Evolutionary conservation across 2,113 vertebrate species (phyloP).

Genomic region (Oncorhynchus clarkii): DNA sequence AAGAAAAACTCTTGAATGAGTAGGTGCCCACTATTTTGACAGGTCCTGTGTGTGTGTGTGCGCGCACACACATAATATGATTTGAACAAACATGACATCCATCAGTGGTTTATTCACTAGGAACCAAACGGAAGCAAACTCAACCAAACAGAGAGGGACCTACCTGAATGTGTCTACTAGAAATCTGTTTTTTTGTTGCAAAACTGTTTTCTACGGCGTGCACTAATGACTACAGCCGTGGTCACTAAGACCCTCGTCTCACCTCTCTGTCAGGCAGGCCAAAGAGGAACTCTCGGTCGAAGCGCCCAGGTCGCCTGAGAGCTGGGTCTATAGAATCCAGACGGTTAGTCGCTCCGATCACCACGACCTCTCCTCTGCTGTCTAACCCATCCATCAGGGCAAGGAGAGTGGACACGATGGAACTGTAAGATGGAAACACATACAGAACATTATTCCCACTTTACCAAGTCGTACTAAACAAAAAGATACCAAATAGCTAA

Average conservation of each 20-base stretch:
- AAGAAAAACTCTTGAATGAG: too few species aligned
- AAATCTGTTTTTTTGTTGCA: too few species aligned
- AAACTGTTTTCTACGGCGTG: too few species aligned
- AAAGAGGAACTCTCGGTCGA: conserved; percentile 94
- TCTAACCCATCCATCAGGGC: conserved; percentile 94
- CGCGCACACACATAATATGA: too few species aligned
- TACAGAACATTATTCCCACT: not conserved
- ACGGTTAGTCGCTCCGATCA: conserved; percentile 94
- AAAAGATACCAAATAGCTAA: not conserved
- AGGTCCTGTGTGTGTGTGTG: too few species aligned
- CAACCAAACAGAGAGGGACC: too few species aligned
- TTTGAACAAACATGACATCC: too few species aligned
- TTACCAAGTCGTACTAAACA: not conserved
- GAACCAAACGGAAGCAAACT: too few species aligned
- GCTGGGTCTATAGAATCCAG: conserved; percentile 94
- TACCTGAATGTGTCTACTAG: too few species aligned
- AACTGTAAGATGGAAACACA: conserved; percentile 68
- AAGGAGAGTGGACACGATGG: conserved; percentile 91
- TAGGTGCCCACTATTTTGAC: too few species aligned
- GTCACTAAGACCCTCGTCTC: conserved; percentile 25
- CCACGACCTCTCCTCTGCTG: conserved; percentile 88
- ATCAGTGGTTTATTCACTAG: too few species aligned
- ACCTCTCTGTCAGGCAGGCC: conserved; percentile 92
- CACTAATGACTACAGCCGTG: too few species aligned
- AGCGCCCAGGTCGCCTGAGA: conserved; percentile 89